Base-by-base conservation (phyloP, 2,888 invertebrate species). In the Nebria salina region DNA sequence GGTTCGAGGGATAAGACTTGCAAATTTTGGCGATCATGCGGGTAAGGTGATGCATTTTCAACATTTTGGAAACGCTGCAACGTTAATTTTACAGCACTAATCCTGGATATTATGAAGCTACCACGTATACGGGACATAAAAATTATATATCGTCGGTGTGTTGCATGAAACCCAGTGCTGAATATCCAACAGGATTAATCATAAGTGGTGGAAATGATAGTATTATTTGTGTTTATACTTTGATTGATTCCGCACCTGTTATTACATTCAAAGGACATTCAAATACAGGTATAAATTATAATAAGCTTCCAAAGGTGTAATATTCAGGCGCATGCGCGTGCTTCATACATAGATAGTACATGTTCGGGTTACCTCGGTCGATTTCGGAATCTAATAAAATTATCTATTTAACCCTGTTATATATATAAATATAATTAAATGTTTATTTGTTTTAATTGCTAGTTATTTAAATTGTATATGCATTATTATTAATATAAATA, bases 191-290 rank as follows among this genome's bases (percentile, higher is more conserved):
- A 82, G 96, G 96, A 2, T 90, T 96, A 81, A 94, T 98, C 77
- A 90, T 96, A 77, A 97, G 97, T 4, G 98, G 97, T 20, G 95
- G 97, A 86, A 96, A 97, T 89, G 98, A 98, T 88, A 93, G 93
- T 82, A 92, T 92, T 11, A 96, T 98, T 85, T 91, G 95, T 84
- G 93, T 95, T 7, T 98, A 95, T 87, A 92, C 93, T 83, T 91
- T 94, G 2, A 93, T 94, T 34, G 93, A 94, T 83, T 91, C 92
- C 20, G 89, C 92, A 73, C 93, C 96, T 0, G 89, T 94, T 54
- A 90, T 93, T 74, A 93, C 92, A 54, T 89, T 97, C 6, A 92
- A 93, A 85, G 96, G 96, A 0, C 97, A 98, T 87, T 91, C 93
- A 84, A 93, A 94, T 87, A 93, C 93, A 73, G 94, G 96, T 87